phyloP scores from a whole-genome alignment of 2,113 vertebrate genomes.

The Podarcis raffonei region DNA sequence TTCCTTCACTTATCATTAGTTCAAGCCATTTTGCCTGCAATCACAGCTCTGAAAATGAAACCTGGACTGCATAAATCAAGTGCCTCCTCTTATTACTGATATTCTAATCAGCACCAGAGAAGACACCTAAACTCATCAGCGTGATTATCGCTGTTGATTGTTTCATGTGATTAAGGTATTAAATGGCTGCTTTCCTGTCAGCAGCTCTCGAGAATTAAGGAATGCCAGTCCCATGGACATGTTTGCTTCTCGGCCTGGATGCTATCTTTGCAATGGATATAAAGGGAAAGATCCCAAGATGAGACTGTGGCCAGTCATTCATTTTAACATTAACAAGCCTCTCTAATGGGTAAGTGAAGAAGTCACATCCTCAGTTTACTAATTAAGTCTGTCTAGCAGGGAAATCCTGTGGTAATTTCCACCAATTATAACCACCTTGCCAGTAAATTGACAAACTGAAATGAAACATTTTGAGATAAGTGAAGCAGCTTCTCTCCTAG shows the following conservation, averaged over 20 bases:
- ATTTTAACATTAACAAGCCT: no score
- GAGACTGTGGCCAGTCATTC: no score
- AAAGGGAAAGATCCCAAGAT: not conserved
- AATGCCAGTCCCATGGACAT: not conserved
- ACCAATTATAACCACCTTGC: no score
- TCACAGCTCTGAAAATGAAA: conserved; percentile 46
- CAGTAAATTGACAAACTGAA: no score
- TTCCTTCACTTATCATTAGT: conserved; percentile 38
- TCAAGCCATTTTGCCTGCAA: conserved; percentile 25
- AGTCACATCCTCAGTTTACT: no score
- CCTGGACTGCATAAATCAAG: conserved; percentile 22
- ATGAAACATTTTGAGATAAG: no score
- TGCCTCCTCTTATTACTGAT: conserved; percentile 30
- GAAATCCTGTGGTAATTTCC: no score
- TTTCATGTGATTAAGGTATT: conserved; percentile 22
- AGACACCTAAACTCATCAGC: conserved; percentile 15
- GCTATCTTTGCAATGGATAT: not conserved
- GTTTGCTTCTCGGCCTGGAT: not conserved
- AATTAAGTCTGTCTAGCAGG: no score
- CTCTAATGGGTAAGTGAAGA: no score
- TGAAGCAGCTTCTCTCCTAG: no score
- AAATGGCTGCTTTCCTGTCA: conserved; percentile 6
- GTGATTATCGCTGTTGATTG: conserved; percentile 32
- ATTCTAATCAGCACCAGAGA: conserved; percentile 26
- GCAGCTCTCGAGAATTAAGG: conserved; percentile 29